Base-by-base conservation (phyloP, 2,888 invertebrate genomes). In the Scaptomyza reducta region DNA sequence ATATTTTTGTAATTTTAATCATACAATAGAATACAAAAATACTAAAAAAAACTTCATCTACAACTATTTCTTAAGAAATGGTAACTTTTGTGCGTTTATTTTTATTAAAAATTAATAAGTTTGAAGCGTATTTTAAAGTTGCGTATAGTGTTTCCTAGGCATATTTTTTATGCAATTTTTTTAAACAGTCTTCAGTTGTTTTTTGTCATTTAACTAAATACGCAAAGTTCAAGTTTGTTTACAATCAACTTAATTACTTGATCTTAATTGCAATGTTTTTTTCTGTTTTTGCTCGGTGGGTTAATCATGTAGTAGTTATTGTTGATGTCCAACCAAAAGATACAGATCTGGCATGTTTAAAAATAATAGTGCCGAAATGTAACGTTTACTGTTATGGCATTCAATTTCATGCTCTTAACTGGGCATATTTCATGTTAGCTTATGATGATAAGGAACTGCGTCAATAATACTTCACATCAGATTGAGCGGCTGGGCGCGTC, bases 371-470 rank as follows among this genome's bases (percentile, higher is more conserved):
- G 35, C 11, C 14, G 7, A 18, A 31, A 40, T 33, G 31, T 7
- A 27, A 33, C 16, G 16, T 60, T 60, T 56, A 60, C 22, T 7
- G 7, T 31, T 42, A 47, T 27, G 38, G 10, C 38, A 7, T 22
- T 31, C 13, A 22, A 33, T n/a, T 38, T 38, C 11, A 22, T 3
- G 35, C 16, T 16, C 16, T 40, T 27, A 25, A 46, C 31, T 16
- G 46, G 41, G 33, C 27, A n/a, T 41, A 38, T 16, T 42, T 38
- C n/a, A 60, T 47, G 33, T 49, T 47, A 25, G 54, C 33, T 57
- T 46, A 16, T 53, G 63, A 38, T 71, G 63, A 41, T 71, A 67
- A 83, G 75, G 61, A 75, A 70, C 68, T 47, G 53, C 41, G 70
- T 57, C 77, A 74, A 67, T 58, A 68, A 75, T 60, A 64, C 47